Evolutionary conservation across 1,140 invertebrate genomes (phyloP).

Genomic region (Trichogramma pretiosum): DNA sequence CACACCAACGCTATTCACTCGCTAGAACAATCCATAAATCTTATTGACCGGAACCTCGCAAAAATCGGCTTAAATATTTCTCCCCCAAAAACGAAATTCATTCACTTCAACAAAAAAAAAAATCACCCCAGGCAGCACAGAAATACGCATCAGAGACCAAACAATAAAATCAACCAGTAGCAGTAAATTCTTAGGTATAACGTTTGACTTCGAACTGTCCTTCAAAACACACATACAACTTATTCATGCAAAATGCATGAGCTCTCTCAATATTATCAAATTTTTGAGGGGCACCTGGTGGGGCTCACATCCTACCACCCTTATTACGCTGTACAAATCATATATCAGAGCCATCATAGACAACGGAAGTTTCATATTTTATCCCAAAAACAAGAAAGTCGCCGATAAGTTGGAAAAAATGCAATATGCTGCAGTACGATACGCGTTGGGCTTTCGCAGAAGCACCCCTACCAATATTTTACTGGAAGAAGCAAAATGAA

Average conservation of each 20-base stretch:
- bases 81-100: no score
- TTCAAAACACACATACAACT: neutral
- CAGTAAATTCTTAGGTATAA: neutral
- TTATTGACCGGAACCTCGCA: neutral
- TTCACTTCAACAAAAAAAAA: no score
- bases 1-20: neutral
- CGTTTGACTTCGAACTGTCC: neutral
- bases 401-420: slow-evolving; percentile 7
- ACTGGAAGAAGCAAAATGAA: neutral
- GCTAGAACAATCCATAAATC: neutral
- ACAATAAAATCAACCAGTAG: neutral
- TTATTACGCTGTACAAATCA: neutral
- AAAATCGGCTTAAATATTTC: neutral
- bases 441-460: neutral
- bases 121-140: no score
- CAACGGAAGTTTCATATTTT: slow-evolving; percentile 2
- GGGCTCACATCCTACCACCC: neutral
- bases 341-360: neutral
- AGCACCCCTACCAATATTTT: slow-evolving; percentile 6
- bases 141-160: no score
- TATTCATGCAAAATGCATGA: neutral
- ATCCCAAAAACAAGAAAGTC: neutral
- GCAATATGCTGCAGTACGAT: slow-evolving; percentile 1
- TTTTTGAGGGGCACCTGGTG: slow-evolving; percentile 5
- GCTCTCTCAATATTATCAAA: neutral